Percentiles rank a stretch among this genome's conserved stretches.
Evolutionary conservation across 1,140 invertebrate genomes (phyloP).

Genomic region (Doryteuthis pealeii): DNA sequence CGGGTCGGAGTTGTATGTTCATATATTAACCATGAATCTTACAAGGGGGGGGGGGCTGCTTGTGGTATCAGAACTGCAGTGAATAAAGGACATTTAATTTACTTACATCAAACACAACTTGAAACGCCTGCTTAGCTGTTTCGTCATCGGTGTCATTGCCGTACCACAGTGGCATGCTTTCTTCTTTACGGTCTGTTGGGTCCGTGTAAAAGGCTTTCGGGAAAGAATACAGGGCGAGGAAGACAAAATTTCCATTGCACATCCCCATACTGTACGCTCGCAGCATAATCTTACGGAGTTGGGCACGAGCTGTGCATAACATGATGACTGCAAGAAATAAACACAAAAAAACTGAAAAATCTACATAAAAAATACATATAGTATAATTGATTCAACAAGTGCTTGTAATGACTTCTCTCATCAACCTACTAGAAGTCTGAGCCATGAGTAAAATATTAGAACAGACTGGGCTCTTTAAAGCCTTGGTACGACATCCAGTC

Average conservation of each 20-base stretch:
- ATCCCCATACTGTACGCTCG: constrained; percentile 29
- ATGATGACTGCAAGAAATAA: constrained; percentile 34
- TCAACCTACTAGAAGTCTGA: too few relatives aligned
- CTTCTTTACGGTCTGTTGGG: constrained; percentile 7
- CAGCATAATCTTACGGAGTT: constrained; percentile 30
- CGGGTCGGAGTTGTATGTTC: too few relatives aligned
- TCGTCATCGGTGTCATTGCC: constrained; percentile 23
- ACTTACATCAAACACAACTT: constrained; percentile 34
- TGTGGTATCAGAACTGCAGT: too few relatives aligned
- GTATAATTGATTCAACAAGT: neutral
- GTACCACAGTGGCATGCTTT: constrained; percentile 31
- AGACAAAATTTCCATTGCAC: constrained; percentile 35
- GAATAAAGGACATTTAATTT: too few relatives aligned
- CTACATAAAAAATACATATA: neutral
- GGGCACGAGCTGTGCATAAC: constrained; percentile 34
- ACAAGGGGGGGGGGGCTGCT: too few relatives aligned
- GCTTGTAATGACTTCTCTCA: too few relatives aligned
- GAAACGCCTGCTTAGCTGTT: constrained; percentile 28
- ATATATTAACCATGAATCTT: too few relatives aligned
- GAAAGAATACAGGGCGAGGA: constrained; percentile 19
- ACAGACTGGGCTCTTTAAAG: too few relatives aligned
- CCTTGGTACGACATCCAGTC: too few relatives aligned
- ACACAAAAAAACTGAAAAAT: too few relatives aligned
- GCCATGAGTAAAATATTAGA: too few relatives aligned
- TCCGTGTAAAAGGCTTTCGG: constrained; percentile 11